Percentiles rank a stretch among this genome's conserved stretches.
Evolutionary conservation across 92 coral and sea anemone species (phyloP).

Genomic region (Porites divaricata): DNA sequence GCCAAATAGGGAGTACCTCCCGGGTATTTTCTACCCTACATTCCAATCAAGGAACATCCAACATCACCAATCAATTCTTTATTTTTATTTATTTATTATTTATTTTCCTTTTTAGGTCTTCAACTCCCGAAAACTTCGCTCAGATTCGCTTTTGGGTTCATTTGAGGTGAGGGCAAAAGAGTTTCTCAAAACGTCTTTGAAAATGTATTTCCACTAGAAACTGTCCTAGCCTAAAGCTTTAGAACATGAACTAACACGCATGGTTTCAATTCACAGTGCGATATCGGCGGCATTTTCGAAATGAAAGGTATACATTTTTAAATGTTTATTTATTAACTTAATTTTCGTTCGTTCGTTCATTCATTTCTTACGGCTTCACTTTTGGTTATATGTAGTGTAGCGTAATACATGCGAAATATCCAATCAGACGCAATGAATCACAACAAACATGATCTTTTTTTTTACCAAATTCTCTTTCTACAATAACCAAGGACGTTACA

Average conservation of each 20-base stretch:
- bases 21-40: too few relatives aligned
- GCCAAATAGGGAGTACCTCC: too few relatives aligned
- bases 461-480: too few relatives aligned
- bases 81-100: neutral
- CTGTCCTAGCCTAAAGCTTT: too few relatives aligned
- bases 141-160: slow-evolving; percentile 82
- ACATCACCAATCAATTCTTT: neutral
- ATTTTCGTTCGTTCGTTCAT: neutral
- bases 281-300: slow-evolving; percentile 83
- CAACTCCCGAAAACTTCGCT: slow-evolving; percentile 75
- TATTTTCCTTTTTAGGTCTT: slow-evolving; percentile 52
- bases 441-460: too few relatives aligned
- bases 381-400: neutral
- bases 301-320: slow-evolving; percentile 67
- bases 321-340: neutral
- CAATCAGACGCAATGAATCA: too few relatives aligned
- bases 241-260: neutral
- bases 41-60: neutral
- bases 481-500: too few relatives aligned
- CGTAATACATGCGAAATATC: too few relatives aligned
- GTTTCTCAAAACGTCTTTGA: neutral
- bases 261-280: slow-evolving; percentile 67
- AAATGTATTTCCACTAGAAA: too few relatives aligned
- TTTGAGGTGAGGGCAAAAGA: slow-evolving; percentile 70
- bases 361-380: neutral